Evolutionary conservation across 2,797 vertebrate genomes (phyloP).

Genomic region (Syndactyla subalaris): DNA sequence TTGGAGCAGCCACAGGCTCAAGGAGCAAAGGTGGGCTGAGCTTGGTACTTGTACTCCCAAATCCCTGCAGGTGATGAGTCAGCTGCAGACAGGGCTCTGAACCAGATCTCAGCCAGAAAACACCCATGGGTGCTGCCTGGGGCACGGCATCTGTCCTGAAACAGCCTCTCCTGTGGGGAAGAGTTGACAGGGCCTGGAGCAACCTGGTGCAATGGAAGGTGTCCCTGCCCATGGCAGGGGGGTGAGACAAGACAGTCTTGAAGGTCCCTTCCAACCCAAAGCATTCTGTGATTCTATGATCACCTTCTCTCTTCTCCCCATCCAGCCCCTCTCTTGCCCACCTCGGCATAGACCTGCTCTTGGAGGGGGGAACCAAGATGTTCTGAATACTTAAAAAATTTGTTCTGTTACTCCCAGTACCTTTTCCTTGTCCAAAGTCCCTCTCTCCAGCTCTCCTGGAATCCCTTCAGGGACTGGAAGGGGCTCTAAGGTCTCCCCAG

Average conservation of each 20-base stretch:
- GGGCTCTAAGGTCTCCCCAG: not conserved
- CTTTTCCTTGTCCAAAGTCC: not conserved
- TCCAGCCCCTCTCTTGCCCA: not conserved
- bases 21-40: not conserved
- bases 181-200: not conserved
- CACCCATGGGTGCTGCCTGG: not conserved
- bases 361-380: not conserved
- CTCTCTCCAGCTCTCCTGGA: not conserved
- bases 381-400: not conserved
- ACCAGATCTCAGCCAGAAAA: not conserved
- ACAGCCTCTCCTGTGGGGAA: not conserved
- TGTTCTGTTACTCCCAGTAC: not conserved
- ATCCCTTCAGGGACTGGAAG: not conserved
- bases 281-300: not conserved
- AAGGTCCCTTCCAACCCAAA: not conserved
- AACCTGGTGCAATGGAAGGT: not conserved
- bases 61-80: not conserved
- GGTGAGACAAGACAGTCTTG: not conserved
- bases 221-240: not conserved
- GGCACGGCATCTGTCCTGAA: not conserved
- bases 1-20: not conserved
- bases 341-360: rapidly evolving
- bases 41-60: not conserved
- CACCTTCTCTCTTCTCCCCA: not conserved
- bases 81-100: not conserved